A percentile compares a stretch with the other conserved stretches of the same genome.
These are phyloP conservation scores for Coregonus clupeaformis DNA, from an alignment of 2,113 vertebrate species.

Conservation along the genomic window DNA sequence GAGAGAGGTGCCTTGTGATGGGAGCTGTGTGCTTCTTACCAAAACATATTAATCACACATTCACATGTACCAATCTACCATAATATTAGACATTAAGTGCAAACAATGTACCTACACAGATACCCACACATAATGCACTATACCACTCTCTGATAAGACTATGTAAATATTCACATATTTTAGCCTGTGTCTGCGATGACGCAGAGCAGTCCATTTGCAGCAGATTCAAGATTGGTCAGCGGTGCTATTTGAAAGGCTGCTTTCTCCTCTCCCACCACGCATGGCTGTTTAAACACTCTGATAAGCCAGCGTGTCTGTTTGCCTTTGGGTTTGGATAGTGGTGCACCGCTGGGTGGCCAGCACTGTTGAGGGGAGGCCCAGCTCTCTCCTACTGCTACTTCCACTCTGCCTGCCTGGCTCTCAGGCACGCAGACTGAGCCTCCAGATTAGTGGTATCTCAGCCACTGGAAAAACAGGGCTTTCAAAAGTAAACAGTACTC, in stretches of 20 bases:
- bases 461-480: constrained; percentile 23
- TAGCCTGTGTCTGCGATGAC: background rate
- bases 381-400: background rate
- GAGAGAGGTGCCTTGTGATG: constrained; percentile 14
- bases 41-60: constrained; percentile 28
- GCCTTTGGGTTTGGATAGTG: constrained; percentile 8
- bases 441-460: constrained; percentile 41
- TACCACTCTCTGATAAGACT: constrained; percentile 12
- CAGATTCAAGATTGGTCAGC: constrained; percentile 35
- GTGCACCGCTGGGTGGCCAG: background rate
- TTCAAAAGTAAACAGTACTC: constrained; percentile 31
- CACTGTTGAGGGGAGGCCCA: constrained; percentile 25
- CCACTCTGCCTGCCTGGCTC: constrained; percentile 25
- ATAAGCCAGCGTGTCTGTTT: constrained; percentile 59
- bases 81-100: constrained; percentile 11
- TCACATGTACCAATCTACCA: constrained; percentile 15
- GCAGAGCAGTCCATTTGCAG: constrained; percentile 18
- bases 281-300: constrained; percentile 53
- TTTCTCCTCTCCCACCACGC: constrained; percentile 26
- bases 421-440: too few species aligned
- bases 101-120: constrained; percentile 14
- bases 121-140: background rate
- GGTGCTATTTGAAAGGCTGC: constrained; percentile 25
- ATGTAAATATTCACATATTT: constrained; percentile 25
- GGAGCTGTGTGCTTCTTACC: constrained; percentile 34